A percentile compares a stretch with the other conserved stretches of the same genome.
Evolutionary conservation across 2,888 invertebrate genomes (phyloP).

Genomic region (Ennomos fuscantarius): DNA sequence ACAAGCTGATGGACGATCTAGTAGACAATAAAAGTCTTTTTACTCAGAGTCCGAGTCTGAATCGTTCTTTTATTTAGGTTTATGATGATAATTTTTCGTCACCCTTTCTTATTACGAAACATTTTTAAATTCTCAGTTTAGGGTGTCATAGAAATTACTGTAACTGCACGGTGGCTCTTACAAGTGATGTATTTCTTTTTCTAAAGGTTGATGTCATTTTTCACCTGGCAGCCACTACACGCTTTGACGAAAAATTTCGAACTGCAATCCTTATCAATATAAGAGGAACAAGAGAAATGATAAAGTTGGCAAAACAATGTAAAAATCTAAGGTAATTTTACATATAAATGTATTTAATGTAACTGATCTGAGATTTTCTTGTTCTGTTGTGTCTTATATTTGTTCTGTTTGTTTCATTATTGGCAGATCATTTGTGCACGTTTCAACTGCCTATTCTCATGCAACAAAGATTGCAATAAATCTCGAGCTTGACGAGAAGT

Average conservation of each 20-base stretch:
- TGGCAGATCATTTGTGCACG: constrained; percentile 51
- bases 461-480: constrained; percentile 45
- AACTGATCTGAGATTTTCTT: too few species aligned
- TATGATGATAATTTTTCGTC: too few species aligned
- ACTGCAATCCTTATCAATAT: constrained; percentile 27
- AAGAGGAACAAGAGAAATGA: constrained; percentile 19
- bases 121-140: too few species aligned
- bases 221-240: constrained; percentile 29
- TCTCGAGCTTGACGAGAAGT: constrained; percentile 39
- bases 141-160: too few species aligned
- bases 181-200: neutral
- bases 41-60: too few species aligned
- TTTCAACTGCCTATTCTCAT: constrained; percentile 72
- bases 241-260: constrained; percentile 21
- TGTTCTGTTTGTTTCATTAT: neutral
- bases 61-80: too few species aligned
- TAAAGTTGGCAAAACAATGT: constrained; percentile 6
- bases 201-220: constrained; percentile 22
- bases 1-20: too few species aligned
- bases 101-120: too few species aligned
- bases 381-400: neutral
- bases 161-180: too few species aligned
- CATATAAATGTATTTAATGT: too few species aligned
- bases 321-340: constrained; percentile 7
- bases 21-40: too few species aligned